Evolutionary conservation across 2,888 invertebrate species (phyloP).

Genomic region (Meloe dianella): DNA sequence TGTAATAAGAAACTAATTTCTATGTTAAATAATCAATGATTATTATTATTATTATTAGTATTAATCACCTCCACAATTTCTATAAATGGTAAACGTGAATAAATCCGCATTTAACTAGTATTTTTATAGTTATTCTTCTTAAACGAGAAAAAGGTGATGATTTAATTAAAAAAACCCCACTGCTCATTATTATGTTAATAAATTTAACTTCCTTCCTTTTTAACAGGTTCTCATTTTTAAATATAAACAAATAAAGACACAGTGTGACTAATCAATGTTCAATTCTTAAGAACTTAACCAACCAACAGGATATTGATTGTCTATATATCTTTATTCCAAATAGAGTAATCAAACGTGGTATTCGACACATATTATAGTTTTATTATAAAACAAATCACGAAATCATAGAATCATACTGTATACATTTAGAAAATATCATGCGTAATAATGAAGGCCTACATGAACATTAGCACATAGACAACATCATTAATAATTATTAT

Average conservation of each 20-base stretch:
- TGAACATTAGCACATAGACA: conserved; percentile 20
- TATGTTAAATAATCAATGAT: no score
- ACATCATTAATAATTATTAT: no score
- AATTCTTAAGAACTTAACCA: neutral
- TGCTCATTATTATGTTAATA: neutral
- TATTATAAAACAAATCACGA: conserved; percentile 24
- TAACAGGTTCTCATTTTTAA: neutral
- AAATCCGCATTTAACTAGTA: no score
- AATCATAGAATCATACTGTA: conserved; percentile 19
- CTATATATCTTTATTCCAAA: conserved; percentile 13
- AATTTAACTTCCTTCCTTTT: conserved; percentile 4
- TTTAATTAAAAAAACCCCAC: no score
- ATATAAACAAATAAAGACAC: neutral
- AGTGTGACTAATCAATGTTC: neutral
- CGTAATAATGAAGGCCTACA: conserved; percentile 27
- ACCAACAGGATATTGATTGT: conserved; percentile 9
- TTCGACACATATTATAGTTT: conserved; percentile 22
- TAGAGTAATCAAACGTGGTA: conserved; percentile 27
- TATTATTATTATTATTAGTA: neutral
- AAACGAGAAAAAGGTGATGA: no score
- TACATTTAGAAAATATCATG: conserved; percentile 23
- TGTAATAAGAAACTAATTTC: no score
- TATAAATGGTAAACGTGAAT: neutral
- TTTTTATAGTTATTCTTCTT: neutral
- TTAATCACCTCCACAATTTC: neutral